Evolutionary conservation across 2,113 vertebrate species (phyloP).

Genomic region (Lethenteron reissneri): DNA sequence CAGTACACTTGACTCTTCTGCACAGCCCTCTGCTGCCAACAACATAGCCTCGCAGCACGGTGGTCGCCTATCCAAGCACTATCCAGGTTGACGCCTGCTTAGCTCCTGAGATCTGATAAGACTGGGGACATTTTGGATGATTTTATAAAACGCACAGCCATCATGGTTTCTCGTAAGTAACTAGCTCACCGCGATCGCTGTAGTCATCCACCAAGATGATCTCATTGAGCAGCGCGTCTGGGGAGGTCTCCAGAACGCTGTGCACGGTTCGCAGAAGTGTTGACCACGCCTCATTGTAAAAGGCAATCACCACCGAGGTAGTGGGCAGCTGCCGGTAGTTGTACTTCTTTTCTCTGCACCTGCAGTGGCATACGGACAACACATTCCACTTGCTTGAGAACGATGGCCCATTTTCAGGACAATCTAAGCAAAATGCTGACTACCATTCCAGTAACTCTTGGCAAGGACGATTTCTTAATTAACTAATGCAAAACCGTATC

Average conservation of each 20-base stretch:
- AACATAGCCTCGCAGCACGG: too few species aligned
- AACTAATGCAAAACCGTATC: too few species aligned
- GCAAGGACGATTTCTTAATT: too few species aligned
- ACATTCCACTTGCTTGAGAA: too few species aligned
- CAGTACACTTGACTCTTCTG: too few species aligned
- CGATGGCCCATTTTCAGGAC: not conserved
- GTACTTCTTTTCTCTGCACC: slow-evolving; percentile 55
- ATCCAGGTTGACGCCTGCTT: too few species aligned
- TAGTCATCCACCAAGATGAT: slow-evolving; percentile 89
- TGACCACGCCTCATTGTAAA: slow-evolving; percentile 97
- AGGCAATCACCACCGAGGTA: slow-evolving; percentile 75
- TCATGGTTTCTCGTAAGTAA: not conserved
- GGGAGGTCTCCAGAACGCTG: slow-evolving; percentile 84
- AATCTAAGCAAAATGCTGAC: not conserved
- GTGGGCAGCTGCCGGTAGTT: slow-evolving; percentile 48
- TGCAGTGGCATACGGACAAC: slow-evolving; percentile 16
- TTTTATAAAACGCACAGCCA: not conserved
- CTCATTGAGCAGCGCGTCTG: slow-evolving; percentile 62
- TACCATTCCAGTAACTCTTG: not conserved
- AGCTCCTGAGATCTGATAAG: too few species aligned
- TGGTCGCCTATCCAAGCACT: too few species aligned
- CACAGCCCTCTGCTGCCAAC: too few species aligned
- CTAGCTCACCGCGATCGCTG: slow-evolving; percentile 52
- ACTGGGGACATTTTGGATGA: too few species aligned
- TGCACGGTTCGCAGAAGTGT: slow-evolving; percentile 79